These are phyloP conservation scores for Lagodon rhomboides DNA, from an alignment of 2,797 vertebrate species.

Conservation along the genomic window DNA sequence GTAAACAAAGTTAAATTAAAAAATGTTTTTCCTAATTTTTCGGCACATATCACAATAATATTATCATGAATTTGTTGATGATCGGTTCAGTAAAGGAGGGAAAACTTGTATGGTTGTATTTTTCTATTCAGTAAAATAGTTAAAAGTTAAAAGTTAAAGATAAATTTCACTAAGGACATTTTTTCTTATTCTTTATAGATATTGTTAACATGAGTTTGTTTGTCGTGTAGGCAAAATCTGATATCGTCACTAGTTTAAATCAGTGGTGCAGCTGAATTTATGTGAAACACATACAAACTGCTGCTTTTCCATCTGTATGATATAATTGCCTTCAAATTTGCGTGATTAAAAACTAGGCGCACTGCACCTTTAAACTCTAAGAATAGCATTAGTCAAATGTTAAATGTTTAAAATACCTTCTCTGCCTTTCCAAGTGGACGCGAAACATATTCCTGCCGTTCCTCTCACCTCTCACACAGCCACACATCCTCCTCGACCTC, in stretches of 20 bases:
- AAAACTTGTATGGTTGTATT: too few species aligned
- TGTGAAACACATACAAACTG: background rate
- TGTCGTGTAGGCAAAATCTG: too few species aligned
- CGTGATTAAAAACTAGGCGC: background rate
- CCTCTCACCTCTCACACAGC: constrained; percentile 13
- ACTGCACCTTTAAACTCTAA: constrained; percentile 10
- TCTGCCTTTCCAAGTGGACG: background rate
- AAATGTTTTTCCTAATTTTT: too few species aligned
- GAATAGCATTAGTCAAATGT: background rate
- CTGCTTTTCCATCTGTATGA: background rate
- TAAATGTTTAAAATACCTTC: background rate
- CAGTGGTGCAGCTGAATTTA: background rate
- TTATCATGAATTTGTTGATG: too few species aligned
- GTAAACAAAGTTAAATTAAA: too few species aligned
- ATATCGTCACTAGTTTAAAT: background rate
- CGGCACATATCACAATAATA: too few species aligned
- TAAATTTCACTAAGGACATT: too few species aligned
- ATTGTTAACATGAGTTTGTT: too few species aligned
- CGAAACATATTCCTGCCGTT: constrained; percentile 1
- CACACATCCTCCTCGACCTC: constrained; percentile 4
- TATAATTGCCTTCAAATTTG: background rate
- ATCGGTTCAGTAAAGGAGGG: too few species aligned
- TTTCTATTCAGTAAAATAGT: too few species aligned
- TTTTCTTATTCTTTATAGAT: too few species aligned
- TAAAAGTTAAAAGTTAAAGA: too few species aligned